phyloP scores from a whole-genome alignment of 2,888 invertebrate genomes.

The Ryuthela nishihirai region DNA sequence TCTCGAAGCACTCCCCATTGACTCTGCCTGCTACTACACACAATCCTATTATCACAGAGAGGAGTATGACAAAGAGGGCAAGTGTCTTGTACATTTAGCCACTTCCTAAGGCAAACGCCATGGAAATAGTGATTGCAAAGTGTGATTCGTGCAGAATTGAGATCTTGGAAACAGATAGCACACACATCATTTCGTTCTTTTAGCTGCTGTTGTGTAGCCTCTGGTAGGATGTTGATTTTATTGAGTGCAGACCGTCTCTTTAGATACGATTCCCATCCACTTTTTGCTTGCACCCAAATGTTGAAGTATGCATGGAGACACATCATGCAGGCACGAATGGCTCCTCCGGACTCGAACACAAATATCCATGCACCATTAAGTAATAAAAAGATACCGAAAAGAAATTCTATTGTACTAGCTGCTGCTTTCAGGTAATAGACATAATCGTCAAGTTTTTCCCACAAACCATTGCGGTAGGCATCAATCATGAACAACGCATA shows the following conservation, averaged over 20 bases:
- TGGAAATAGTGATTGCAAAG: conserved; percentile 79
- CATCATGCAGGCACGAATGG: conserved; percentile 92
- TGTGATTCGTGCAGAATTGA: conserved; percentile 83
- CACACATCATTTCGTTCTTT: conserved; percentile 79
- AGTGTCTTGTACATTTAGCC: conserved; percentile 90
- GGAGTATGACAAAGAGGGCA: conserved; percentile 92
- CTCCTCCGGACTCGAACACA: conserved; percentile 88
- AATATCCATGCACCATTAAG: conserved; percentile 92
- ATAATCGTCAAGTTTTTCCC: conserved; percentile 92
- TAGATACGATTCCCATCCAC: conserved; percentile 89
- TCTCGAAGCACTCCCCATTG: too few species aligned
- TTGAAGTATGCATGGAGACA: conserved; percentile 96
- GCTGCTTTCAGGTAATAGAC: conserved; percentile 84
- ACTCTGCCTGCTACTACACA: not conserved
- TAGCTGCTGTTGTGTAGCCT: conserved; percentile 76
- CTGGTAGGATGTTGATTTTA: conserved; percentile 83
- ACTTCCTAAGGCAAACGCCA: conserved; percentile 87
- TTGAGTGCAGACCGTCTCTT: conserved; percentile 85
- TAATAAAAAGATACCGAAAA: conserved; percentile 88
- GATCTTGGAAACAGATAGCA: conserved; percentile 93
- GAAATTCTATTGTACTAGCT: conserved; percentile 90
- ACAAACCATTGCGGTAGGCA: conserved; percentile 74
- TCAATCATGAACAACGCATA: conserved; percentile 84
- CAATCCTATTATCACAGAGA: conserved; percentile 10
- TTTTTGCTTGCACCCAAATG: conserved; percentile 82